A percentile compares a stretch with the other conserved stretches of the same genome.
Conservation (phyloP, 2,113 vertebrate species). For the Jaculus jaculus region DNA sequence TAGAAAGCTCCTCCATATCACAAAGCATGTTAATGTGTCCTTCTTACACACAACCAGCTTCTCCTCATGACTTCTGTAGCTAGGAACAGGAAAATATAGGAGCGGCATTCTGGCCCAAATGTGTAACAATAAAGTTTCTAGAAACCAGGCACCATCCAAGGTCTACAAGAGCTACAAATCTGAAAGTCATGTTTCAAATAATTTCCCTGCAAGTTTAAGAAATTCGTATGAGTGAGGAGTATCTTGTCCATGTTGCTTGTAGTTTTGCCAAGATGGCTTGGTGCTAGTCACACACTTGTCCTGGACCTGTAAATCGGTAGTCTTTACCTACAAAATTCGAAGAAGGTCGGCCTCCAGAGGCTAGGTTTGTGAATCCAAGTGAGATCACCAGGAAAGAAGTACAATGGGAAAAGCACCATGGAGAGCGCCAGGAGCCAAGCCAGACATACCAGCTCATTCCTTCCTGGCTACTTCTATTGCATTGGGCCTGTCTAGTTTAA, state of each 20-base stretch:
- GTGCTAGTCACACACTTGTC: no score
- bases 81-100: neutral
- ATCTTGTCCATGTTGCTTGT: neutral
- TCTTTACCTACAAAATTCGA: neutral
- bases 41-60: neutral
- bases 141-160: neutral
- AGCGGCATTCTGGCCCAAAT: neutral
- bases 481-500: neutral
- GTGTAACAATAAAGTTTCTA: neutral
- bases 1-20: neutral
- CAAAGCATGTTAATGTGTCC: neutral
- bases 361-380: neutral
- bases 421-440: constrained; percentile 40
- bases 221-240: neutral
- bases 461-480: neutral
- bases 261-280: neutral
- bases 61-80: neutral
- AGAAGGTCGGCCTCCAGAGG: neutral
- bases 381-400: neutral
- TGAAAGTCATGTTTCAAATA: neutral
- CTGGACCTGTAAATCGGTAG: neutral
- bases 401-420: constrained; percentile 39
- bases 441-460: neutral
- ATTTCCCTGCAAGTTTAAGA: neutral
- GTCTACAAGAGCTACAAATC: neutral